Base-by-base conservation (phyloP, 1,140 invertebrate species). In the Drosophila nigrodunni region DNA sequence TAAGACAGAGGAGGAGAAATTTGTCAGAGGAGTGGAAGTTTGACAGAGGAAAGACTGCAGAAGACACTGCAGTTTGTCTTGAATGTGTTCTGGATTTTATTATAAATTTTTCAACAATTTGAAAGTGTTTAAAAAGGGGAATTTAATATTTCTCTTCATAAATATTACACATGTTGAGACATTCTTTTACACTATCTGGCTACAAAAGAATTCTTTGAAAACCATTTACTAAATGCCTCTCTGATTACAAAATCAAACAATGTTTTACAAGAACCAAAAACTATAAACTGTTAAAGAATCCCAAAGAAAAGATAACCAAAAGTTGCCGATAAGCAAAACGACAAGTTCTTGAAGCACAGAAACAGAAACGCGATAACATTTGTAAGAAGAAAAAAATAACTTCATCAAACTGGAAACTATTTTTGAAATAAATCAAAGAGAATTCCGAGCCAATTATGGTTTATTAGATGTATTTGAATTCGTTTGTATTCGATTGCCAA, bases 381-480 rank as follows among this genome's bases (percentile, higher is more conserved):
- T 21, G 2, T 21, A 21, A n/a, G 25, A 30, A 30, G 25, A 30
- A 5, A 43, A 3, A 43, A 43, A 43, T 0, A 43, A 43, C 6
- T 4, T 11, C n/a, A n/a, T 13, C 18, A 21, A 21, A 21, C 18
- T 30, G 6, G 25, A 30, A 30, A 30, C 25, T 30, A 6, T 6
- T 30, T 30, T 4, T 4, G 6, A 30, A 25, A 41, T n/a, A 39
- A 66, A 21, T 66, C 30, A 37, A 8, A 25, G 46, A 37, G 2
- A 50, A 46, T 66, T 54, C 21, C 3, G 41, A 7, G 41, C 6
- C 13, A 69, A 64, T 70, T 55, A 47, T 44, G 25, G 67, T 59
- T 70, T 70, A 44, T 70, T 62, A 70, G 58, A 46, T 25, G 47
- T 62, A 47, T 37, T 64, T 55, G 6, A 6, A 30, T 15, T 44